Conservation (phyloP, 2,888 invertebrate species). For the Tanytarsus gracilentus region DNA sequence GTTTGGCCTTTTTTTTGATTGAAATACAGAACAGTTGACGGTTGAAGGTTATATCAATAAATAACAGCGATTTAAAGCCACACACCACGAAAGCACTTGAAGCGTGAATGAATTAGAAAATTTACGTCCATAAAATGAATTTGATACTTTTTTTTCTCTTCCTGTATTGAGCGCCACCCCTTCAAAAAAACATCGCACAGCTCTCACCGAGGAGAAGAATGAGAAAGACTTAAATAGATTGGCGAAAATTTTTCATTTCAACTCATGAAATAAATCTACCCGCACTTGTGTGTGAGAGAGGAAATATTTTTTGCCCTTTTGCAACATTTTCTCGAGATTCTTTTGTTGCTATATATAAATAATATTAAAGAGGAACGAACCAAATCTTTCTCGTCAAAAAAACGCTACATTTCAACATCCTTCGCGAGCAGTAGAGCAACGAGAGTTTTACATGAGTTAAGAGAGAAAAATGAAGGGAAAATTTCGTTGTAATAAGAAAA, state of each 20-base stretch:
- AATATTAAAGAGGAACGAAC: constrained; percentile 25
- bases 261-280: constrained; percentile 29
- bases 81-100: constrained; percentile 4
- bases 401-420: background rate
- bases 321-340: background rate
- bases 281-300: constrained; percentile 23
- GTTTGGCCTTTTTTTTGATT: too few relatives aligned
- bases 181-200: background rate
- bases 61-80: background rate
- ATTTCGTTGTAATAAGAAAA: constrained; percentile 4
- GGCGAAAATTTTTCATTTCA: constrained; percentile 28
- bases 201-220: background rate
- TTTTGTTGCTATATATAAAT: background rate
- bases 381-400: background rate
- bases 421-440: background rate
- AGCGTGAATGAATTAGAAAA: constrained; percentile 7
- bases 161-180: too few relatives aligned
- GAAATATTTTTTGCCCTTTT: background rate
- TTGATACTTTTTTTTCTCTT: background rate
- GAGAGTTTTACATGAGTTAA: background rate
- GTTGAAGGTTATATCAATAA: constrained; percentile 17
- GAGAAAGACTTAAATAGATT: constrained; percentile 26
- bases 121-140: too few relatives aligned
- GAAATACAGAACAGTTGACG: too few relatives aligned
- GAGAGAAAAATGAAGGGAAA: background rate